Conservation (phyloP, 2,888 invertebrate species). For the Trachelus tabidus region DNA sequence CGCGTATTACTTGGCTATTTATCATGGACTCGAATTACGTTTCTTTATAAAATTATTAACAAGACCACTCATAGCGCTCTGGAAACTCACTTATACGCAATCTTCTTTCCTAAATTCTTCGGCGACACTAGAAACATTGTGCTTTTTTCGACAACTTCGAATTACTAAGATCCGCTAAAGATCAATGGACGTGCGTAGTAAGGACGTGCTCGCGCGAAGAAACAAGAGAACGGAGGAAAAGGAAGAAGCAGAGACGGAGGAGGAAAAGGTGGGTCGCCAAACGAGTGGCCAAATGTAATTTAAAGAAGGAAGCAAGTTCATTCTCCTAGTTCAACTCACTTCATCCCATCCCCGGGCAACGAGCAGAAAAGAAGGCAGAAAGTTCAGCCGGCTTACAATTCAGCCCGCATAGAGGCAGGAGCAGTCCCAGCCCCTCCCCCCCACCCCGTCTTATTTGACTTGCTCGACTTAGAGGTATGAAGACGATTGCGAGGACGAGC, state of each 20-base stretch:
- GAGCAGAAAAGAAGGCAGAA: slow-evolving; percentile 54
- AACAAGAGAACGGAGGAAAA: slow-evolving; percentile 2
- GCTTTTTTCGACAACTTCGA: too few relatives aligned
- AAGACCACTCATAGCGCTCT: neutral
- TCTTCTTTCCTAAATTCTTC: too few relatives aligned
- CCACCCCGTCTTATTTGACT: slow-evolving; percentile 37
- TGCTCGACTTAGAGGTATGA: slow-evolving; percentile 32
- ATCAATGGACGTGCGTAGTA: too few relatives aligned
- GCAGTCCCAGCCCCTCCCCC: slow-evolving; percentile 9
- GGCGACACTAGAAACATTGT: too few relatives aligned
- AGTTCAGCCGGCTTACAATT: slow-evolving; percentile 58
- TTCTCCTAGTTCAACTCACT: slow-evolving; percentile 35
- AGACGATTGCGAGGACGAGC: too few relatives aligned
- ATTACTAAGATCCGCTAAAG: too few relatives aligned
- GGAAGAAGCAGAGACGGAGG: slow-evolving; percentile 7
- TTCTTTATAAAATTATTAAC: neutral
- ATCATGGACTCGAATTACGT: slow-evolving; percentile 1
- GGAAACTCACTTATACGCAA: too few relatives aligned
- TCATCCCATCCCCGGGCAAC: slow-evolving; percentile 39
- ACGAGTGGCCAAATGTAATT: slow-evolving; percentile 63
- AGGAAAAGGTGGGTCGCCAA: slow-evolving; percentile 38
- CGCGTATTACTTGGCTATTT: slow-evolving; percentile 11
- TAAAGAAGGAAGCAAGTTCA: slow-evolving; percentile 58
- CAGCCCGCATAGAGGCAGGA: slow-evolving; percentile 49
- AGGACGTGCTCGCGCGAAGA: neutral